phyloP scores from a whole-genome alignment of 2,888 invertebrate genomes.

The Lasius platythorax region DNA sequence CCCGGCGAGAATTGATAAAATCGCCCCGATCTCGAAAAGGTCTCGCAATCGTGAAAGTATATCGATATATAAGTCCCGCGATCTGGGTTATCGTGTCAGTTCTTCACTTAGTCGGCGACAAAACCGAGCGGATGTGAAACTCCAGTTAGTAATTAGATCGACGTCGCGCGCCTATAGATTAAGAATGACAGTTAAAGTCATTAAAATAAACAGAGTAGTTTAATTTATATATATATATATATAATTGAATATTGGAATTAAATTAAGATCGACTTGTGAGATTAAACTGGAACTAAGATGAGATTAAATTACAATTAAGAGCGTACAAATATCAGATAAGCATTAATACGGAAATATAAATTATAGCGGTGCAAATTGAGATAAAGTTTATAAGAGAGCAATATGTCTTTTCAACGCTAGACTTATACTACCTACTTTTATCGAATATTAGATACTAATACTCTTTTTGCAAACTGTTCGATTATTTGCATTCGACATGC shows the following conservation, averaged over 20 bases:
- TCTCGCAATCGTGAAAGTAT: slow-evolving; percentile 73
- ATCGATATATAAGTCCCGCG: slow-evolving; percentile 62
- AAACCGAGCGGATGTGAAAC: slow-evolving; percentile 50
- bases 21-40: slow-evolving; percentile 60
- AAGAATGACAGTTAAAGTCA: neutral
- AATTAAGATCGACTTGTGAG: neutral
- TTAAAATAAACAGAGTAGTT: neutral
- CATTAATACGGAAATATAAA: neutral
- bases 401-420: neutral
- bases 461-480: neutral
- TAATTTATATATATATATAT: neutral
- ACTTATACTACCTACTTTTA: neutral
- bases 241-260: neutral
- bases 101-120: slow-evolving; percentile 54
- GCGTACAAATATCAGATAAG: neutral
- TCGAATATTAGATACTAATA: neutral
- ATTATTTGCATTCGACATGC: neutral
- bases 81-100: slow-evolving; percentile 71
- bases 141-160: slow-evolving; percentile 38
- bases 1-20: slow-evolving; percentile 52
- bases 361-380: neutral
- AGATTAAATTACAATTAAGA: slow-evolving; percentile 10
- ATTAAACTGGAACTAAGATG: neutral
- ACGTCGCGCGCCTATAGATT: neutral
- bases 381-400: slow-evolving; percentile 2